Percentiles rank a stretch among this genome's conserved stretches.
Conservation (phyloP, 2,797 vertebrate species). For the Sebastes trivittatus region DNA sequence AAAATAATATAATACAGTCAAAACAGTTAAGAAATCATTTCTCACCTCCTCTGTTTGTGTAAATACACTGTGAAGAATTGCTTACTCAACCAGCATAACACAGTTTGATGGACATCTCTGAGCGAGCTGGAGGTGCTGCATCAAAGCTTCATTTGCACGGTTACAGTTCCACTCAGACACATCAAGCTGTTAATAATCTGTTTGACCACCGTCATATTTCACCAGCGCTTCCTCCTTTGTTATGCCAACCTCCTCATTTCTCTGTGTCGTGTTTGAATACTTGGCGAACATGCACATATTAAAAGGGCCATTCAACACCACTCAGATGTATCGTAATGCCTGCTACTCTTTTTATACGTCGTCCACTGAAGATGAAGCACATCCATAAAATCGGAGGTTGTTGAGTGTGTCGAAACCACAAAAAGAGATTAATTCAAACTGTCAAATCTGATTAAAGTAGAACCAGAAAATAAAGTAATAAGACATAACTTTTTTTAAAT, state of each 20-base stretch:
- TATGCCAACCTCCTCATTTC: conserved; percentile 17
- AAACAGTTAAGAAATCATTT: neutral
- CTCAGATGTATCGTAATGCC: conserved; percentile 10
- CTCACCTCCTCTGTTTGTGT: neutral
- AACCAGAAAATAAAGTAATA: neutral
- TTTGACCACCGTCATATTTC: conserved; percentile 32
- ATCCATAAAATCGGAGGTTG: conserved; percentile 11
- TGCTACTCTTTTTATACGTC: neutral
- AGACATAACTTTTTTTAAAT: neutral
- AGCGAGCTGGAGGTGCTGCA: conserved; percentile 23
- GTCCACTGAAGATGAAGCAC: neutral
- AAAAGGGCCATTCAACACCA: conserved; percentile 8
- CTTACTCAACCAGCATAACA: neutral
- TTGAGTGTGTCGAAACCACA: neutral
- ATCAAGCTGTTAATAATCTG: conserved; percentile 45
- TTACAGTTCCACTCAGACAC: conserved; percentile 35
- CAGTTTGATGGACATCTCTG: conserved; percentile 35
- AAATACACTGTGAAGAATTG: conserved; percentile 11
- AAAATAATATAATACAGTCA: neutral
- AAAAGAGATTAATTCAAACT: neutral
- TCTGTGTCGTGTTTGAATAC: neutral
- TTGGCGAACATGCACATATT: conserved; percentile 15
- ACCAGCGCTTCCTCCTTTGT: conserved; percentile 11
- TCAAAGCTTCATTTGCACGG: conserved; percentile 27
- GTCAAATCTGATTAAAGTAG: neutral